Percentiles rank a stretch among this genome's conserved stretches.
These are phyloP conservation scores for Cossypha heuglini DNA, from an alignment of 2,797 vertebrate genomes.

Conservation along the genomic window DNA sequence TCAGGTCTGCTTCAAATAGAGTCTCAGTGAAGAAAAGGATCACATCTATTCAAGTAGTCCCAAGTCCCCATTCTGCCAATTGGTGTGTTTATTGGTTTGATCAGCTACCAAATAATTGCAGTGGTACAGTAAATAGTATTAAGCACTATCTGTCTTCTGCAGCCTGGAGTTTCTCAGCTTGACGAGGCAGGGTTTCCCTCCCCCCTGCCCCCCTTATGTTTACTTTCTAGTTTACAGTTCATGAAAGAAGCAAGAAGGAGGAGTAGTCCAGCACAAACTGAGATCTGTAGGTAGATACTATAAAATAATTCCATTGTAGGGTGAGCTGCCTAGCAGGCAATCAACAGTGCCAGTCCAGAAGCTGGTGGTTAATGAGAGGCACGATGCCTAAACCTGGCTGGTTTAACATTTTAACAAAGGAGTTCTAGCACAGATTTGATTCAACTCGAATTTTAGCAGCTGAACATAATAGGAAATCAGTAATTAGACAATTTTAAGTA, in stretches of 20 bases:
- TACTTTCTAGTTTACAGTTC: constrained; percentile 27
- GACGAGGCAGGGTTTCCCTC: neutral
- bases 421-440: neutral
- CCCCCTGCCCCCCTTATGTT: neutral
- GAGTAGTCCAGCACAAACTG: constrained; percentile 26
- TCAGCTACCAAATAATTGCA: constrained; percentile 33
- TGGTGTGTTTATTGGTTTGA: constrained; percentile 13
- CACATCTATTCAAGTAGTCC: neutral
- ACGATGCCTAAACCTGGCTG: neutral
- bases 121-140: neutral
- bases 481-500: constrained; percentile 7
- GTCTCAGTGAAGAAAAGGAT: neutral
- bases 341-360: neutral
- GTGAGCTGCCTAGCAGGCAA: neutral
- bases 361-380: neutral
- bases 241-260: constrained; percentile 38
- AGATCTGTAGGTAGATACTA: neutral
- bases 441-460: neutral
- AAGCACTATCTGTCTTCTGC: neutral
- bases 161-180: constrained; percentile 34
- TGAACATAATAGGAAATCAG: neutral
- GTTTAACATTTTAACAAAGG: neutral
- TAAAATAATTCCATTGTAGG: constrained; percentile 15
- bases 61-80: neutral
- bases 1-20: neutral